Conservation (phyloP, 2,113 vertebrate species). For the Prietella phreatophila region DNA sequence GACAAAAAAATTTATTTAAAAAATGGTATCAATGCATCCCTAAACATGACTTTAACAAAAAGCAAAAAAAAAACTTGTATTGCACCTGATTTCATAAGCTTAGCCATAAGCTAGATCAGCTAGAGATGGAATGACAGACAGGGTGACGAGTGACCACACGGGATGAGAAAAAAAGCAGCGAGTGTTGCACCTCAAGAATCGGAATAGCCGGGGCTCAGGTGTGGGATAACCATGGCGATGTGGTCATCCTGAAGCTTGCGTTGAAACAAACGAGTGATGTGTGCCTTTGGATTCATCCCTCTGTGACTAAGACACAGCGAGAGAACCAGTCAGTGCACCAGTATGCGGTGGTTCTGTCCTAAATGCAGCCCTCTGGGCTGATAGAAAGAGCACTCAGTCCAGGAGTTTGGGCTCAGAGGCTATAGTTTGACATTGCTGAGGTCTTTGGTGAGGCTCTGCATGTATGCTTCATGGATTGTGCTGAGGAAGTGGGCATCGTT, state of each 20-base stretch:
- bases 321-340: background rate
- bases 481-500: conserved; percentile 88
- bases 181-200: background rate
- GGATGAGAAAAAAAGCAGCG: background rate
- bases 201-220: background rate
- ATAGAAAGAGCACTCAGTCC: background rate
- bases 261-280: background rate
- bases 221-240: background rate
- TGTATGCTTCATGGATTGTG: conserved; percentile 89
- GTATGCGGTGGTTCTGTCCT: conserved; percentile 3
- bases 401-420: conserved; percentile 41
- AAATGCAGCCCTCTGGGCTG: background rate
- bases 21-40: background rate
- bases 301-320: background rate
- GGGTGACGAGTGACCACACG: background rate
- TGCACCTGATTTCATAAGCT: conserved; percentile 13
- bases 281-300: conserved; percentile 1
- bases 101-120: background rate
- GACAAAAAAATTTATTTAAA: background rate
- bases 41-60: background rate
- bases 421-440: conserved; percentile 84
- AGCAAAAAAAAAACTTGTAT: background rate
- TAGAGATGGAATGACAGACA: background rate
- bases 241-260: background rate
- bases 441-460: conserved; percentile 87